Evolutionary conservation across 2,888 invertebrate species (phyloP), one percentile per base, ranked within the genome.

Genomic region (Gnatocerus cornutus): DNA sequence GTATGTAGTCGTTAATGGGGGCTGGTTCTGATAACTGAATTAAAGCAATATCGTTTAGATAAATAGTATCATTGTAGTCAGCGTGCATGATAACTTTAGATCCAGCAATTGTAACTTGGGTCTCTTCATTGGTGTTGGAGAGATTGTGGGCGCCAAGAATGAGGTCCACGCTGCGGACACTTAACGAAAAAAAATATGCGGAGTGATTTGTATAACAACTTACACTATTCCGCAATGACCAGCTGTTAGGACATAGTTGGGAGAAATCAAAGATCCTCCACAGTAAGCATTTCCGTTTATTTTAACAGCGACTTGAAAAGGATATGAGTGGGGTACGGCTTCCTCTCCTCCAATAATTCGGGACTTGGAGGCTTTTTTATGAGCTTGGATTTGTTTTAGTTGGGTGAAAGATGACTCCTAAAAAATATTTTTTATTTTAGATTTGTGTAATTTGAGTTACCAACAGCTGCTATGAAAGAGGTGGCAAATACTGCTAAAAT

Each of bases 131-230:
- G 6, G 53, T 41, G 12, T 65, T 55, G 7, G 75, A 71, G 16
- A 76, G 61, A 61, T 78, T 79, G 59, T 79, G 79, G 3, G 78
- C 79, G 33, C 79, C 79, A 9, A 79, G 61, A 52, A 79, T 73
- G 4, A 78, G 74, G 29, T 76, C 72, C 2, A 78, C 77, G 8
- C 27, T 12, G 6, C 41, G 8, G 0, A 75, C 73, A 9, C 77
- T 77, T 7, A 3, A 43, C 6, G 3, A 1, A 13, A 43, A 12
- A 16, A 16, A 59, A 73, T 65, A 29, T 7, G 5, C 9, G n/a
- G 0, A 33, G 29, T 37, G 45, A 58, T 45, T 13, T 37, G 27
- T 10, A 7, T 41, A 7, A 43, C 30, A 6, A 77, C 79, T 74
- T 74, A 79, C 79, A 71, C 76, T 39, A 58, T 50, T 7, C 71